Evolutionary conservation across 2,797 vertebrate genomes (phyloP), one percentile per base, ranked within the genome.

Genomic region (Vireo griseus): DNA sequence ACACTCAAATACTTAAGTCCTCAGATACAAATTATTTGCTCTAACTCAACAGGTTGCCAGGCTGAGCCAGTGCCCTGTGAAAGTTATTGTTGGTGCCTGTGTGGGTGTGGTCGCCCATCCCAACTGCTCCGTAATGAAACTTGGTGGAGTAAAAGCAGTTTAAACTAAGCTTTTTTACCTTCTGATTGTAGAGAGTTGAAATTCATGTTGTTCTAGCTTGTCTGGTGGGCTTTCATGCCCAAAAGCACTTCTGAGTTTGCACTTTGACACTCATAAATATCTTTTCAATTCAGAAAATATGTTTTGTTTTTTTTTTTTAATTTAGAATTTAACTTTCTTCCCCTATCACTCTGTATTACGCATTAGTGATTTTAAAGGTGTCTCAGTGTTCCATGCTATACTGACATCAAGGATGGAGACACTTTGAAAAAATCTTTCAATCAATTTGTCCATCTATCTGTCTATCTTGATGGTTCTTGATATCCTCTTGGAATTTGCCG

Each of bases 271-370:
- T 39, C 14, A 42, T 33, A 62, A 77, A 29, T 73, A 59, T 16
- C 2, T 52, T 91, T 59, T 62, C 15, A 13, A 13, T 52, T 48
- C 68, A 74, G n/a, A 77, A 76, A 66, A 20, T 16, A n/a, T 26
- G 4, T 5, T 71, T 25, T 26, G 7, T 2, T 2, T 0, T 7
- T 35, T 51, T 35, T 51, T 6, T 28, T 26, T 0, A n/a, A 80
- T 82, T 54, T 54, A n/a, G 8, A 68, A 15, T 48, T n/a, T 68
- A 33, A 6, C 16, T 59, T 48, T 29, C 51, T 58, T 86, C 17
- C 16, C 47, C 8, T 78, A 45, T 72, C 35, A 10, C 7, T 84
- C 42, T 42, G 19, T 33, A 54, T 75, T 35, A 13, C 44, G 19
- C 16, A 21, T 6, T 6, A 76, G 29, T 28, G 66, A 63, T 86